phyloP scores from a whole-genome alignment of 2,113 vertebrate genomes.

The Periophthalmodon schlosseri region DNA sequence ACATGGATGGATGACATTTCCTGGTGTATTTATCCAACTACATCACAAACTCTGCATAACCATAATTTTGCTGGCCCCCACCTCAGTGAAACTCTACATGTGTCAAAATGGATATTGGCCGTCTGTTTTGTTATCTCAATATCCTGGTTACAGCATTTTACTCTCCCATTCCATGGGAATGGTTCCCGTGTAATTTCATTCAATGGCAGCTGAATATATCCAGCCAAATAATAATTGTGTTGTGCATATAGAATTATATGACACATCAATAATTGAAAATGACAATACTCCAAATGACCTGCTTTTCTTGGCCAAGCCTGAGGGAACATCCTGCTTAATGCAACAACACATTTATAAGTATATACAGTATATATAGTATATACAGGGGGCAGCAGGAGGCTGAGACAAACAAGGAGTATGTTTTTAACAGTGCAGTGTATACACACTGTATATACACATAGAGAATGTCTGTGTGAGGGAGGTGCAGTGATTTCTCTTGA shows the following conservation, averaged over 20 bases:
- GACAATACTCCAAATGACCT: constrained; percentile 49
- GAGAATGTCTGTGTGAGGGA: constrained; percentile 20
- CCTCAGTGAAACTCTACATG: too few species aligned
- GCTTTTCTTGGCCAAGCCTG: constrained; percentile 41
- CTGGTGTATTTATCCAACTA: too few species aligned
- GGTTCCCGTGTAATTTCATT: not conserved
- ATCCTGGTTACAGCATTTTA: not conserved
- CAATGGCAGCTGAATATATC: not conserved
- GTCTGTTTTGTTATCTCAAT: not conserved
- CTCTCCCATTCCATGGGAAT: not conserved
- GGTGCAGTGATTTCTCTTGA: constrained; percentile 59
- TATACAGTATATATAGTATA: not conserved
- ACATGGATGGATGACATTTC: not conserved
- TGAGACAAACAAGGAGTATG: constrained; percentile 11
- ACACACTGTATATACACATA: not conserved
- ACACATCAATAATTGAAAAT: constrained; percentile 61
- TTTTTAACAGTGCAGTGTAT: not conserved
- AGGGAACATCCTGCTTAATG: constrained; percentile 40
- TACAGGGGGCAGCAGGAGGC: constrained; percentile 18
- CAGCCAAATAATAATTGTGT: constrained; percentile 7
- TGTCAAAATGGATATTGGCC: not conserved
- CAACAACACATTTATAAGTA: not conserved
- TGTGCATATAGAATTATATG: constrained; percentile 11
- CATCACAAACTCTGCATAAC: too few species aligned
- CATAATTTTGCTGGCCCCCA: too few species aligned